phyloP scores from a whole-genome alignment of 64 coral and sea anemone genomes.

The Pocillopora verrucosa region DNA sequence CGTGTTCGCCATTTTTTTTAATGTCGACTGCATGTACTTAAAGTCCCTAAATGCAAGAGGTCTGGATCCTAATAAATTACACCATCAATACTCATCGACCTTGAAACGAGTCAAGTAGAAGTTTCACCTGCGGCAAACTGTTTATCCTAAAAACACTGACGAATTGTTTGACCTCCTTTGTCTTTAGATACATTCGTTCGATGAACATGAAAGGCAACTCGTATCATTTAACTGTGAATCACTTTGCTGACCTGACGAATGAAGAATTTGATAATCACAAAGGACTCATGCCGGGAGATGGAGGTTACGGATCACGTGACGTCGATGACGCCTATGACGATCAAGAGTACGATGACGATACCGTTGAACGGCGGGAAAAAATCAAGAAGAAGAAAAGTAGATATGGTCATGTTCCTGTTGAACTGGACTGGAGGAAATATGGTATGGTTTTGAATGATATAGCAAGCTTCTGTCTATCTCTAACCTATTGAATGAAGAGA shows the following conservation, averaged over 20 bases:
- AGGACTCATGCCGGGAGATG: conserved; percentile 49
- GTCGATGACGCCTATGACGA: conserved; percentile 13
- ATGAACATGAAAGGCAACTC: conserved; percentile 57
- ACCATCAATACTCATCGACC: no score
- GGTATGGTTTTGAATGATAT: conserved; percentile 8
- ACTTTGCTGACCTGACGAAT: conserved; percentile 78
- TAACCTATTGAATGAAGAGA: no score
- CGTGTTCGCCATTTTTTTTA: no score
- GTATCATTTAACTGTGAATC: conserved; percentile 58
- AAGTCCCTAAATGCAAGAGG: no score
- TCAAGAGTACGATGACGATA: not conserved
- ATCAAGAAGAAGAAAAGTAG: conserved; percentile 20
- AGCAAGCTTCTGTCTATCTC: no score
- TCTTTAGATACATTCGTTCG: conserved; percentile 63
- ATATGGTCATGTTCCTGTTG: conserved; percentile 28
- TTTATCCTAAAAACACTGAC: no score
- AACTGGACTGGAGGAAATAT: conserved; percentile 68
- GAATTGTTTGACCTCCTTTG: not conserved
- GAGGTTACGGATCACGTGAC: conserved; percentile 30
- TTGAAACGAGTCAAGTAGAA: no score
- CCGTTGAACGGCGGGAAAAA: not conserved
- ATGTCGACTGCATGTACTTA: no score
- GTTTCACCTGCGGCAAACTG: no score
- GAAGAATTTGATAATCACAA: conserved; percentile 61
- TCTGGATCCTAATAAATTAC: no score